Base-by-base conservation (phyloP, 2,797 vertebrate genomes). In the Cossypha heuglini region DNA sequence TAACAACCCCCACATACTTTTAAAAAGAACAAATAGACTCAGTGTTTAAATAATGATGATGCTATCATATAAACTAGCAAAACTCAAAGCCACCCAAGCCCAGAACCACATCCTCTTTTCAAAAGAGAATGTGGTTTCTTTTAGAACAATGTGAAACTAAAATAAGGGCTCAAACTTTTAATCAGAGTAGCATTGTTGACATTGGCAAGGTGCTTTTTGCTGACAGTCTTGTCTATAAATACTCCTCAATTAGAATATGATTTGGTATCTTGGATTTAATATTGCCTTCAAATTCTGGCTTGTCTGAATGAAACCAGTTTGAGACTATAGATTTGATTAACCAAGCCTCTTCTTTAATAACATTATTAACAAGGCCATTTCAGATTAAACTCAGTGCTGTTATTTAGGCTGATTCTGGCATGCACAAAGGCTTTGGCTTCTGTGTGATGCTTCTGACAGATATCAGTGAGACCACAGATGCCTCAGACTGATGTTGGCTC, bases 81-180 rank as follows among this genome's bases (percentile, higher is more conserved):
- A 93, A 94, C 14, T 94, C 55, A 78, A 93, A 89, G 59, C 45
- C 12, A 25, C 49, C 46, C 58, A 63, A 93, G 55, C 79, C 54
- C 85, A 91, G 89, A 96, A 90, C 94, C 87, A 94, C 94, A 95
- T 96, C 78, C 89, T 92, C 51, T 93, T 93, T 77, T 88, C 26
- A 62, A 24, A 90, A 77, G 46, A 62, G 35, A 82, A 26, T 66
- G 75, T 87, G 75, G 84, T 71, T 95, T 84, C 49, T 61, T 93
- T 88, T 80, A 91, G 72, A 87, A 88, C 75, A 90, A 82, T 80
- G 33, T 71, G 68, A 91, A 89, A 52, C 77, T 91, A 84, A 88
- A 90, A 66, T 46, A 84, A 57, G 46, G 9, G 18, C 67, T 93
- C 40, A 40, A 4, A 49, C 33, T 81, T 66, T 15, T 68, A 64